Evolutionary conservation across 1,140 invertebrate species (phyloP), one percentile per base, ranked within the genome.

Genomic region (Drosophila subobscura): DNA sequence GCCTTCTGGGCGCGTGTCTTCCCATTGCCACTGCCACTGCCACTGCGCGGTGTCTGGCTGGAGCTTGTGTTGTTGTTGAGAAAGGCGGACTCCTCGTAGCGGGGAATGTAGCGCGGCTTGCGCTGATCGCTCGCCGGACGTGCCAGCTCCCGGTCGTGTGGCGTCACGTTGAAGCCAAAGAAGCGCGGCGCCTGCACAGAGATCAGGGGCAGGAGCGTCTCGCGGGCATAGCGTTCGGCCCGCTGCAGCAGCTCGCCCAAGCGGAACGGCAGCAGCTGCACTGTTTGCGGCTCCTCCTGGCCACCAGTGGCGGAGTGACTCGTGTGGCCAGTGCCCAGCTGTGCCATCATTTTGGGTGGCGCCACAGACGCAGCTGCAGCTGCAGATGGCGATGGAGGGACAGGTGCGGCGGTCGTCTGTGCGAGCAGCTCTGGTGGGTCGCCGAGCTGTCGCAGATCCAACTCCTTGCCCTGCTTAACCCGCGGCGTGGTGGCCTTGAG

Each of bases 171-270:
- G 61, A 94, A 94, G 76, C 93, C 92, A n/a, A 93, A 93, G 63
- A 95, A 93, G 33, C 93, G 94, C 0, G 95, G 95, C 2, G 95
- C 95, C 81, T 96, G 95, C 41, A 95, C 95, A 1, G 95, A 96
- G 3, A 96, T 95, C 5, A 96, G 77, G 0, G 95, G 95, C 49
- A 96, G 83, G 7, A 96, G 91, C 0, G 95, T 96, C 78, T 95
- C 94, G 49, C 95, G 92, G 0, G 96, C 96, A 80, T 97, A 97
- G 23, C 94, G 93, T 89, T 97, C 96, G 0, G 96, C 96, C 77
- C 96, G 94, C 16, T 96, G 95, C 25, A 97, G 93, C 84, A 97
- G 94, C 4, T 95, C 94, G 0, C 95, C 95, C 12, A 97, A 84
- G 27, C 95, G 93, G 58, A 96, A 94, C 0, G 96, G 96, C 22